A percentile compares a stretch with the other conserved stretches of the same genome.
Evolutionary conservation across 2,113 vertebrate species (phyloP).

Genomic region (Merops nubicus): DNA sequence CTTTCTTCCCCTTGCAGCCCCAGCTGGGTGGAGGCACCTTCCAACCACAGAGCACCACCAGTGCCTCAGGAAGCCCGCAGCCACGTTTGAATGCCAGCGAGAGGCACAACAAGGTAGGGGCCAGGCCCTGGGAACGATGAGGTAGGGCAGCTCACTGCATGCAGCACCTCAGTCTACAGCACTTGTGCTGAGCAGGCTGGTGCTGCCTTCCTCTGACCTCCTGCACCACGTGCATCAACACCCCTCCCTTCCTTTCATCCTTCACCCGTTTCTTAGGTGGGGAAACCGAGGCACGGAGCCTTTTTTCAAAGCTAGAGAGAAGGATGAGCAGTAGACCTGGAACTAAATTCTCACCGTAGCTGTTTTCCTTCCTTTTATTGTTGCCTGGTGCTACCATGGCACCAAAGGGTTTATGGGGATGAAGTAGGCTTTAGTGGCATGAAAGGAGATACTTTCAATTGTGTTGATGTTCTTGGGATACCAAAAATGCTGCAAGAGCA

Average conservation of each 20-base stretch:
- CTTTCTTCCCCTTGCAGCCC: constrained; percentile 51
- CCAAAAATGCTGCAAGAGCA: neutral
- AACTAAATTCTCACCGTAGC: neutral
- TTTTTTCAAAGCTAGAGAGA: neutral
- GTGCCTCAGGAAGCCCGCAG: constrained; percentile 27
- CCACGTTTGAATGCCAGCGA: constrained; percentile 23
- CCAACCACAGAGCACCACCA: neutral
- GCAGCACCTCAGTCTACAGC: neutral
- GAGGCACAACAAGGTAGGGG: constrained; percentile 53
- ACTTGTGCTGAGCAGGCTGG: neutral
- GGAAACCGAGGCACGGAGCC: neutral
- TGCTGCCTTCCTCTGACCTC: neutral
- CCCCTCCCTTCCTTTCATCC: neutral
- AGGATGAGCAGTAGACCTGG: neutral
- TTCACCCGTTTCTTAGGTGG: neutral
- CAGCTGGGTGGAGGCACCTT: neutral
- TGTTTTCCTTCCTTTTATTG: neutral
- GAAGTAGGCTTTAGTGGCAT: neutral
- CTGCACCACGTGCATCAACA: neutral
- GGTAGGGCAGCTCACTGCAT: neutral
- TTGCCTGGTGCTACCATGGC: neutral
- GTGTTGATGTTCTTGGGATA: neutral
- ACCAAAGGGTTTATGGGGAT: rapidly evolving
- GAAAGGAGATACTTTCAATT: neutral
- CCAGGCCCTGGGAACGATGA: neutral